phyloP scores from a whole-genome alignment of 2,797 vertebrate genomes.

The Hippopotamyrus pictus region DNA sequence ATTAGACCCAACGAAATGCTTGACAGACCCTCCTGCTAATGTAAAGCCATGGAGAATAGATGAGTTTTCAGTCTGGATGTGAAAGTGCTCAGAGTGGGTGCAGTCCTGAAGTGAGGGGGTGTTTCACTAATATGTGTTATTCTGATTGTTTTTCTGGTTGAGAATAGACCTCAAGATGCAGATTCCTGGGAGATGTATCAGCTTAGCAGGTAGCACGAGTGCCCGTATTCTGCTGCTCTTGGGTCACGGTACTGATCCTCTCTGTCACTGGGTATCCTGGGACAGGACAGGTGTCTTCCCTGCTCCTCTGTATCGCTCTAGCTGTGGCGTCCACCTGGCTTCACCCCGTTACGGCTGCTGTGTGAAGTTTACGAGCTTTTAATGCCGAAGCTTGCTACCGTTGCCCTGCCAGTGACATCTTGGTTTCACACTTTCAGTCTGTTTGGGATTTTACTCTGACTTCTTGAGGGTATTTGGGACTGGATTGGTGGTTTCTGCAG shows the following conservation, averaged over 20 bases:
- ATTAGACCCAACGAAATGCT: not conserved
- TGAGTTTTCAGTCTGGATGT: not conserved
- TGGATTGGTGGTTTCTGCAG: not conserved
- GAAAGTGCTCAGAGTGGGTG: not conserved
- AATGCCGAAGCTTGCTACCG: not conserved
- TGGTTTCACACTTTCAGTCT: not conserved
- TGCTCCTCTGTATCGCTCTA: not conserved
- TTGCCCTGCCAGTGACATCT: not conserved
- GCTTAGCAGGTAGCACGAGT: conserved; percentile 63
- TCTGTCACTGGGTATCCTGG: conserved; percentile 19
- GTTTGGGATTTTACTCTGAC: not conserved
- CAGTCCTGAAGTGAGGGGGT: not conserved
- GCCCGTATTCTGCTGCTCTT: conserved; percentile 33
- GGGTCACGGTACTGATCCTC: conserved; percentile 24
- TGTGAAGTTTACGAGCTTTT: not conserved
- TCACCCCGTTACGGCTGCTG: not conserved
- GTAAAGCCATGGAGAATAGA: not conserved
- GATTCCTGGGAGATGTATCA: conserved; percentile 61
- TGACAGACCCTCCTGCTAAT: not conserved
- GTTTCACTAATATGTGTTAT: conserved; percentile 43
- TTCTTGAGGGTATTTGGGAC: not conserved
- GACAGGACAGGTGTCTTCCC: not conserved
- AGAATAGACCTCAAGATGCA: conserved; percentile 62
- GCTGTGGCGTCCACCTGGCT: not conserved
- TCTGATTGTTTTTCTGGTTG: conserved; percentile 53